These are phyloP conservation scores for Venturia canescens DNA, from an alignment of 1,140 invertebrate species.

Conservation along the genomic window DNA sequence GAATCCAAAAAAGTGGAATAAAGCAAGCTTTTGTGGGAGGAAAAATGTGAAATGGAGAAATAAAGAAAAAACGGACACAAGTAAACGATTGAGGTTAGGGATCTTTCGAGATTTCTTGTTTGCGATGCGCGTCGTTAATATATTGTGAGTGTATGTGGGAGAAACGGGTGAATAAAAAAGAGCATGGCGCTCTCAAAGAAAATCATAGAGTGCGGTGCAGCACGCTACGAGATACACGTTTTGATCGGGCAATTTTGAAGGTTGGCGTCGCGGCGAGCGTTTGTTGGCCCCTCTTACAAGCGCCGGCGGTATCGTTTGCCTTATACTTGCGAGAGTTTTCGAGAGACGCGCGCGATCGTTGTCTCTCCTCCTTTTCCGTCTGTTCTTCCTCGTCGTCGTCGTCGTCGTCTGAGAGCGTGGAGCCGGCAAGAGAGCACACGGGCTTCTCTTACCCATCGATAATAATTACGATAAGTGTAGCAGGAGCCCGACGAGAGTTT, in stretches of 20 bases:
- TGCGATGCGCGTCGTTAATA: not conserved
- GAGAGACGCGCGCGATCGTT: conserved; percentile 12
- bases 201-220: not conserved
- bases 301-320: conserved; percentile 33
- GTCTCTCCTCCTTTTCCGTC: not conserved
- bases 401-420: not conserved
- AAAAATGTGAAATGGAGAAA: too few species aligned
- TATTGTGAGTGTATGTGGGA: not conserved
- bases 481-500: conserved; percentile 20
- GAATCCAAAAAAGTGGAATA: too few species aligned
- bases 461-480: conserved; percentile 48
- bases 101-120: not conserved
- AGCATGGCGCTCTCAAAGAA: not conserved
- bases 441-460: conserved; percentile 29
- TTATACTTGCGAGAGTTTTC: not conserved
- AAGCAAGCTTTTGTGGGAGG: too few species aligned
- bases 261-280: conserved; percentile 17
- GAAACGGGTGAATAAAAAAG: not conserved
- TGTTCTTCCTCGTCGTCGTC: too few species aligned
- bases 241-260: not conserved
- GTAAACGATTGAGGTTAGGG: not conserved
- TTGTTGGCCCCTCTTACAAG: conserved; percentile 23
- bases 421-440: not conserved
- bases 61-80: too few species aligned
- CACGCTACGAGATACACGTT: not conserved